Evolutionary conservation across 2,113 vertebrate genomes (phyloP), one percentile per base, ranked within the genome.

Genomic region (Dermatemys mawii): DNA sequence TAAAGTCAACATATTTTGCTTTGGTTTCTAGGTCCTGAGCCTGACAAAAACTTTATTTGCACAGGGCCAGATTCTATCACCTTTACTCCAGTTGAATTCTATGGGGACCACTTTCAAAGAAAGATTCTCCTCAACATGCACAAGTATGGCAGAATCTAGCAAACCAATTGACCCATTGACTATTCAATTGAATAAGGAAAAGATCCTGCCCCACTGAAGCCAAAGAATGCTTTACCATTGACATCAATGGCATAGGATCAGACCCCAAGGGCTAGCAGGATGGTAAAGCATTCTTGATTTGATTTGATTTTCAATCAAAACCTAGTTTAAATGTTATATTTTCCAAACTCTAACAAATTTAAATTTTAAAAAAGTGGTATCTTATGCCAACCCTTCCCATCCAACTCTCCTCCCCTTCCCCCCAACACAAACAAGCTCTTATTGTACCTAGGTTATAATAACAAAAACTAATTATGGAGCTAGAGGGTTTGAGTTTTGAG

Each of bases 401-500:
- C 63, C 35, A 70, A 11, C 32, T 21, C 60, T 17, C 3, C 21
- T 46, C 9, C 26, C 26, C n/a, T 80, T 2, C 2, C 4, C 7
- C 11, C 88, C 7, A 2, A n/a, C 35, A 35, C 63, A 67, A 4
- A 38, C 16, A 67, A 38, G 3, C 22, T 38, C 11, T 32, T 87
- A 63, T 53, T 96, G 49, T 46, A 91, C 81, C 80, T 21, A 85
- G 14, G 1, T 76, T 92, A 90, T 38, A 50, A 81, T 88, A 97
- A 79, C 41, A 92, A 94, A 76, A 90, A 88, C 73, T 85, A 92
- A 86, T 60, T 82, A 90, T 5, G 44, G 86, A 91, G 53, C 26
- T 86, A 46, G 27, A 86, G 24, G 91, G 73, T 85, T 1, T 83
- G 50, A 93, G 29, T 21, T 94, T 76, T 63, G 54, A 79, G 89